Base-by-base conservation (phyloP, 2,797 vertebrate species). In the Acanthopagrus latus region DNA sequence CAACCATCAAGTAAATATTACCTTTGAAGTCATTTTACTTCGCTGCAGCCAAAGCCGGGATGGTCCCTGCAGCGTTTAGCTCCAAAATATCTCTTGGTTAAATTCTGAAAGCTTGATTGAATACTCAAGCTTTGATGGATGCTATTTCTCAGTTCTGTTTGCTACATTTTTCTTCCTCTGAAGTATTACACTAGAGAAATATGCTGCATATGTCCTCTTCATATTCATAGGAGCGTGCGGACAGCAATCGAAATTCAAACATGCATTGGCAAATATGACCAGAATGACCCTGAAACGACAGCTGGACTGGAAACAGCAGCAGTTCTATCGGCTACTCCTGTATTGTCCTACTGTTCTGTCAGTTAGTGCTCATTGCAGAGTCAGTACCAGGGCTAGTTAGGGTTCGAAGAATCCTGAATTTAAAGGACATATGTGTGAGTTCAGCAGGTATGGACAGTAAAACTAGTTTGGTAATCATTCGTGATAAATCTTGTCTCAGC, bases 241-340 rank as follows among this genome's bases (percentile, higher is more conserved):
- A 51, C 64, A 75, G 43, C 64, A 74, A 62, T 74, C 27, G 76
- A 46, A 81, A 75, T 48, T 65, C 47, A 64, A 66, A 76, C 44
- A 80, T 43, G 59, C 75, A 13, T 64, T 20, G 55, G 64, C 47
- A 85, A 80, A 81, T 71, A 43, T 66, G 55, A 77, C 64, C 46
- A 57, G 41, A 56, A 47, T 71, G 68, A 83, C 64, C 75, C 60
- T 75, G 57, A 80, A 62, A 79, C 57, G 52, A 72, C 29, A 62
- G 21, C 57, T 54, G 5, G 38, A 21, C 46, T 68, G 57, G 70
- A 76, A 73, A 74, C 5, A 25, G 44, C 60, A 52, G 65, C 13
- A 23, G 8, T 47, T 76, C n/a, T 63, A 7, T 38, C 8, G 9
- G 38, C 38, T 38, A 38, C 21, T 52, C 9, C 25, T 63, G 14